Percentiles rank a stretch among this genome's conserved stretches.
Conservation (phyloP, 2,888 invertebrate species). For the Apamea crenata region DNA sequence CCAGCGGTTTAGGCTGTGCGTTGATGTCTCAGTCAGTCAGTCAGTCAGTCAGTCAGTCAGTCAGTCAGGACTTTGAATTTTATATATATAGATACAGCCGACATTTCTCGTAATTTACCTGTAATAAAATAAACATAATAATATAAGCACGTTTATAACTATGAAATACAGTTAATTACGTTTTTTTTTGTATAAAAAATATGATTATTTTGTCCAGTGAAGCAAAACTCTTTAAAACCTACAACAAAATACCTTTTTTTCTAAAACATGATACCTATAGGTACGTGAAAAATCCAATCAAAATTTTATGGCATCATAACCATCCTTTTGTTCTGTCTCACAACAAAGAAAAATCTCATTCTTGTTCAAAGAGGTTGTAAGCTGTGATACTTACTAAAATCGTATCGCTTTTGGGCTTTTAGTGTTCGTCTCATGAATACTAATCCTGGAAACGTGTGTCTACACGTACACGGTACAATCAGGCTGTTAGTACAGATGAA, state of each 20-base stretch:
- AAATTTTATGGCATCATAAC: neutral
- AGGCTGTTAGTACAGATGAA: neutral
- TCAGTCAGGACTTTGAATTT: too few relatives aligned
- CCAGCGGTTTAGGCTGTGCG: too few relatives aligned
- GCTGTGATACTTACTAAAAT: conserved; percentile 22
- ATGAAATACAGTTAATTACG: too few relatives aligned
- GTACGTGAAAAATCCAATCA: neutral
- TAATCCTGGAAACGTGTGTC: neutral
- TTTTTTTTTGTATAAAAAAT: too few relatives aligned
- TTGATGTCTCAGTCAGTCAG: too few relatives aligned
- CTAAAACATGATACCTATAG: neutral
- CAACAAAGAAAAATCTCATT: neutral
- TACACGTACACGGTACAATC: neutral
- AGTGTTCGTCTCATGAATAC: conserved; percentile 24
- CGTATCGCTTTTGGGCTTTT: conserved; percentile 3
- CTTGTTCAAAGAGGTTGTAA: neutral
- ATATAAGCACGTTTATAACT: neutral
- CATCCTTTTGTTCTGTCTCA: neutral
- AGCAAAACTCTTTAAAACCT: neutral
- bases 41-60: too few relatives aligned
- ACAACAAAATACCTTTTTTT: neutral
- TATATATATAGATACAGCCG: too few relatives aligned
- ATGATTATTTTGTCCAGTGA: neutral
- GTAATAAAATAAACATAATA: neutral
- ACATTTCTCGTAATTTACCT: neutral